Base-by-base conservation (phyloP, 2,113 vertebrate genomes). In the Suricata suricatta region DNA sequence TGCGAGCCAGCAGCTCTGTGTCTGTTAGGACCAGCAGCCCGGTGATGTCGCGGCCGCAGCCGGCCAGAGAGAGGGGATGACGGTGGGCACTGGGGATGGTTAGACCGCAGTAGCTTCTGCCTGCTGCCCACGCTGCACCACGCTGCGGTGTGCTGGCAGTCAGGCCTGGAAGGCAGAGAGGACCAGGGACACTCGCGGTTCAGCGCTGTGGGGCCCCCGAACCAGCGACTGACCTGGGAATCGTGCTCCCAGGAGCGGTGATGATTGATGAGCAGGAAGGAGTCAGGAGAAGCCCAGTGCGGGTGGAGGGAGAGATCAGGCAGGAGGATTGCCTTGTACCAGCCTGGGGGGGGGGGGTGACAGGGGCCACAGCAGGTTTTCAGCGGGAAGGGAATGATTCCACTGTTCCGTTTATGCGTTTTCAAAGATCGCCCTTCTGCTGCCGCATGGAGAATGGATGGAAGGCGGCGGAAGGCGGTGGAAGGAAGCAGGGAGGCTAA, bases 51-150 rank as follows among this genome's bases (percentile, higher is more conserved):
- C 6, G 11, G 47, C 7, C 14, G 38, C 47, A 35, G 19, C 7
- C 1, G 11, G 81, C 47, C 33, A 72, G 81, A n/a, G 60, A 13
- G 60, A 19, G 3, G 12, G 52, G 33, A 12, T 6, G 50, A 1
- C 1, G 3, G 14, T 1, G 57, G 10, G 2, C 19, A 19, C 0
- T 5, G 11, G 23, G 5, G 44, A 5, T 2, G 38, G 2, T 1
- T 14, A 3, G 9, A 19, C 1, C 0, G 0, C 6, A 0, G 35
- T 0, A 3, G 44, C 31, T 1, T 31, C 50, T 15, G 0, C 27
- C 47, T 1, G 3, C 31, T 21, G 33, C 31, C 79, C 25, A 25
- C 54, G 23, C 38, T 29, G 60, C 74, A 33, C 27, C 41, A 1
- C 1, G 74, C 0, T 1, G 12, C n/a, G 0, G 1, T 0, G 0